Evolutionary conservation across 1,140 invertebrate genomes (phyloP).

Genomic region (Magallana ariakensis): DNA sequence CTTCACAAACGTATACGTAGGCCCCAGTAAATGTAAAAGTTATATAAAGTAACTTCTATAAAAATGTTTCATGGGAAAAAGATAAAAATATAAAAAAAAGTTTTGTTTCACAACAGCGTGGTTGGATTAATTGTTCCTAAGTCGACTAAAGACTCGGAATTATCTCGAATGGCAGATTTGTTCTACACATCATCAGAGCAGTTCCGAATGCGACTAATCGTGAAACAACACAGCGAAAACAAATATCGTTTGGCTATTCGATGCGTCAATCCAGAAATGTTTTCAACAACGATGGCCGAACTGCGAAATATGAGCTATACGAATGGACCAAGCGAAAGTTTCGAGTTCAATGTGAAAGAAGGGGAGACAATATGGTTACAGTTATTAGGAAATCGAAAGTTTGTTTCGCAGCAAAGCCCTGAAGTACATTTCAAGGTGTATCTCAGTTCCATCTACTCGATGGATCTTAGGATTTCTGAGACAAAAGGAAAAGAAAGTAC

Average conservation of each 20-base stretch:
- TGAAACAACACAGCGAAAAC: constrained; percentile 10
- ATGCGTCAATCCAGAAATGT: background rate
- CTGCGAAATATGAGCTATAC: background rate
- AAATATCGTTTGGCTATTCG: background rate
- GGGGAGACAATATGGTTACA: constrained; percentile 11
- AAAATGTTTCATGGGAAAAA: too few species aligned
- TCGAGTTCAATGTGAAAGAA: background rate
- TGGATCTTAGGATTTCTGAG: background rate
- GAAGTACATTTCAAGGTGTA: constrained; percentile 19
- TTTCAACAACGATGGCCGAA: background rate
- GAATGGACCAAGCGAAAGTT: background rate
- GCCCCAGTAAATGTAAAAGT: too few species aligned
- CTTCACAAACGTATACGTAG: too few species aligned
- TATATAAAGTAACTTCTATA: too few species aligned
- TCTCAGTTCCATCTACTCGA: background rate
- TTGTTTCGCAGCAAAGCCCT: background rate
- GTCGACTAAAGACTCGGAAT: background rate
- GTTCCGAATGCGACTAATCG: background rate
- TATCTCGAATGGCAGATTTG: background rate
- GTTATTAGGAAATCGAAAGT: background rate
- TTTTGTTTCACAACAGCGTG: background rate
- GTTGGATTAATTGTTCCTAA: background rate
- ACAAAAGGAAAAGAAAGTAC: background rate
- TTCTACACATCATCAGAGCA: constrained; percentile 19
- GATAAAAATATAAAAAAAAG: too few species aligned